A percentile compares a stretch with the other conserved stretches of the same genome.
Conservation (phyloP, 2,113 vertebrate species). For the Sander lucioperca region DNA sequence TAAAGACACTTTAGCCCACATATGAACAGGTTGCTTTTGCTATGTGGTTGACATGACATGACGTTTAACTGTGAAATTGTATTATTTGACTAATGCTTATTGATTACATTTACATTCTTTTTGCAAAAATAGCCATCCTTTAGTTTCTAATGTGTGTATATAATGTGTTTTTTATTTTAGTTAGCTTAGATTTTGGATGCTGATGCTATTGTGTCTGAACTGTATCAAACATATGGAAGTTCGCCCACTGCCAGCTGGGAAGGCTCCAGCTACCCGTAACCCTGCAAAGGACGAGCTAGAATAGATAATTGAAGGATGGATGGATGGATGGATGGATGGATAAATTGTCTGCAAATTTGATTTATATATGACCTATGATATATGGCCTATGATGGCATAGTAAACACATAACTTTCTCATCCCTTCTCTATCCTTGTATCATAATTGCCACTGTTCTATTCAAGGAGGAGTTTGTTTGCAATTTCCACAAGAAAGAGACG, state of each 20-base stretch:
- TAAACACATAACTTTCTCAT: conserved; percentile 16
- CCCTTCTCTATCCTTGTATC: not conserved
- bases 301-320: not conserved
- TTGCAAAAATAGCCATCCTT: not conserved
- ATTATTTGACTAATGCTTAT: not conserved
- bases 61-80: not conserved
- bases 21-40: not conserved
- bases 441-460: conserved; percentile 26
- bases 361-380: not conserved
- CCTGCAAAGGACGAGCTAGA: not conserved
- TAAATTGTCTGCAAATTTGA: not conserved
- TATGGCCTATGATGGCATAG: not conserved
- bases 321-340: not conserved
- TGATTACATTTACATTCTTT: not conserved
- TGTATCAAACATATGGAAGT: not conserved
- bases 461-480: conserved; percentile 54
- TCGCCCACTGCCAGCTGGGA: not conserved
- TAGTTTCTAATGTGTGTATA: not conserved
- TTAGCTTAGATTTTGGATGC: not conserved
- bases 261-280: not conserved
- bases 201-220: not conserved
- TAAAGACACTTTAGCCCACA: not conserved
- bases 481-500: conserved; percentile 71
- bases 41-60: not conserved
- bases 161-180: not conserved